phyloP scores from a whole-genome alignment of 2,888 invertebrate species.

The Lingula anatina region DNA sequence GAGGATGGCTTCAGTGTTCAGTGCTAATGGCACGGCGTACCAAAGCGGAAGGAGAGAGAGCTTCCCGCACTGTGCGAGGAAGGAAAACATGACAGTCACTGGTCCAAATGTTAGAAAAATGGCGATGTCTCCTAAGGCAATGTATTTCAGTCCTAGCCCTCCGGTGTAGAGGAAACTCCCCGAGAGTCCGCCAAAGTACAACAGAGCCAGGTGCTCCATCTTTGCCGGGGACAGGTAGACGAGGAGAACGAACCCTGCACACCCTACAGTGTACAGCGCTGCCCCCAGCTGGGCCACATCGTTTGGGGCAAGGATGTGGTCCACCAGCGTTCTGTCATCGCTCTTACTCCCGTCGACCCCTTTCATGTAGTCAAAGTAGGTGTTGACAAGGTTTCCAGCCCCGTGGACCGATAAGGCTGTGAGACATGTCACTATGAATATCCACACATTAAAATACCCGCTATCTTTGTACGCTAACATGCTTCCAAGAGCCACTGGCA shows the following conservation, averaged over 20 bases:
- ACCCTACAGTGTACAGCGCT: slow-evolving; percentile 80
- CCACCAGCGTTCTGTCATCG: slow-evolving; percentile 91
- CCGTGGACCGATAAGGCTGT: slow-evolving; percentile 90
- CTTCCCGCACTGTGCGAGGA: slow-evolving; percentile 81
- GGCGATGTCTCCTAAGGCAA: slow-evolving; percentile 87
- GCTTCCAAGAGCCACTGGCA: slow-evolving; percentile 85
- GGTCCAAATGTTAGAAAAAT: slow-evolving; percentile 92
- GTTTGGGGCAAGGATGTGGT: slow-evolving; percentile 77
- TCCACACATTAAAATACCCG: slow-evolving; percentile 66
- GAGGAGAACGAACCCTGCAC: slow-evolving; percentile 73
- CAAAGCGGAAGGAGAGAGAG: slow-evolving; percentile 87
- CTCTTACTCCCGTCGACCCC: slow-evolving; percentile 83
- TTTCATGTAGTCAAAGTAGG: slow-evolving; percentile 90
- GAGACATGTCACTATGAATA: slow-evolving; percentile 72
- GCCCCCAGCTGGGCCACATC: slow-evolving; percentile 85
- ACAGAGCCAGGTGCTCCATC: slow-evolving; percentile 89
- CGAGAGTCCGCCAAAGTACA: slow-evolving; percentile 91
- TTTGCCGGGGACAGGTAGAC: slow-evolving; percentile 79
- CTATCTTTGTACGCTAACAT: slow-evolving; percentile 76
- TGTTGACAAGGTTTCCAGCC: slow-evolving; percentile 94
- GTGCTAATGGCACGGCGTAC: slow-evolving; percentile 86
- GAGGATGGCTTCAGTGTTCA: slow-evolving; percentile 91
- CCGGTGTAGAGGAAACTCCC: slow-evolving; percentile 96
- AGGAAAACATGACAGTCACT: slow-evolving; percentile 87
- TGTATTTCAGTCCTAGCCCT: slow-evolving; percentile 91